Evolutionary conservation across 2,797 vertebrate genomes (phyloP), one percentile per base, ranked within the genome.

Genomic region (Chrysocyon brachyurus): DNA sequence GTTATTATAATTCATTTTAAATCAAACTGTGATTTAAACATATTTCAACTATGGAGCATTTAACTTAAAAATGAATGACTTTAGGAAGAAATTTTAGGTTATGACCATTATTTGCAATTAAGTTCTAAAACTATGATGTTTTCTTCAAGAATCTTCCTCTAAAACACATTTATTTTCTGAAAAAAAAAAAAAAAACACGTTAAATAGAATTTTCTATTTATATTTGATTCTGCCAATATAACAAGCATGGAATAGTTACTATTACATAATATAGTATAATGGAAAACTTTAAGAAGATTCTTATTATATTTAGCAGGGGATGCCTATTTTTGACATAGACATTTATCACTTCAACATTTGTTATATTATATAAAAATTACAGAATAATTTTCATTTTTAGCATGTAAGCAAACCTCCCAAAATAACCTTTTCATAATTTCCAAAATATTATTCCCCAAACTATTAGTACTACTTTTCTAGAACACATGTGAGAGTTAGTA

Each of bases 1-100:
- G 22, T 70, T 86, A 63, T 78, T 97, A 68, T 40, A 97, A 94
- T 31, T 88, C 24, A 87, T 33, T 54, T 87, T 36, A 85, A 94
- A 95, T 87, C 36, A 86, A 95, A 83, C 6, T 56, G 11, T 31
- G 19, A 78, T 94, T 91, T 59, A 46, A 88, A 77, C 16, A 57
- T 31, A 11, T 85, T 96, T 52, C 79, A 93, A 33, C 17, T 31
- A 70, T 3, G 70, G 6, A 28, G 64, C 21, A 68, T 3, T 78
- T 78, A 86, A 7, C 0, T 72, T 93, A 33, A 49, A n/a, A 77
- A n/a, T 7, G 12, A 68, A 0, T 46, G 10, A 57, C 15, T 54
- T 84, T 68, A 72, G n/a, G 16, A n/a, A 28, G 24, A 54, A 88
- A 81, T 54, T 21, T 82, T 81, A 93, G 14, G n/a, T 6, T 11